Conservation (phyloP, 2,113 vertebrate genomes). For the Alectura lathami region DNA sequence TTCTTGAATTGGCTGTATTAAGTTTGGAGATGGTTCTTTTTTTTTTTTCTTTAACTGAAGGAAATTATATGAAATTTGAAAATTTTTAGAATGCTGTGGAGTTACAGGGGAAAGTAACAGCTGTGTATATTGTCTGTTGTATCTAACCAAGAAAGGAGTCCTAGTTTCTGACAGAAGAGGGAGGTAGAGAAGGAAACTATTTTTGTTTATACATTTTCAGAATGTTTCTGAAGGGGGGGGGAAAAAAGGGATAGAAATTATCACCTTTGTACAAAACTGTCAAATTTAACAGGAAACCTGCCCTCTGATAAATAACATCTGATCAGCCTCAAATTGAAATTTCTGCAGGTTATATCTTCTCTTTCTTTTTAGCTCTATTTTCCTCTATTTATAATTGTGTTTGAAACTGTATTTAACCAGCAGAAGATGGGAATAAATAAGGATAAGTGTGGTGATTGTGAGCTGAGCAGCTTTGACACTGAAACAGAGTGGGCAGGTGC, state of each 20-base stretch:
- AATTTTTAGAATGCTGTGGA: background rate
- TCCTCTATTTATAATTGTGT: background rate
- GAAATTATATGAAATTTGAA: accelerated
- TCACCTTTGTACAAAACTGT: background rate
- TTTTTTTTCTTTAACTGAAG: background rate
- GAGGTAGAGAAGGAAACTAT: background rate
- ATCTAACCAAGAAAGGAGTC: background rate
- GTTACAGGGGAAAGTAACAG: background rate
- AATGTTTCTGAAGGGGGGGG: background rate
- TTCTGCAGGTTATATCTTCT: background rate
- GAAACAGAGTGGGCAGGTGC: background rate
- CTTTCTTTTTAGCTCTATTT: background rate
- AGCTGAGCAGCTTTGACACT: background rate
- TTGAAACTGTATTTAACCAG: background rate
- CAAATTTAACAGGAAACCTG: background rate
- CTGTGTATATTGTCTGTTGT: background rate
- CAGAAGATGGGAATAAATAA: background rate
- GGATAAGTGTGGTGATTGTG: background rate
- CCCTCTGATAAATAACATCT: background rate
- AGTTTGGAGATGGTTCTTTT: background rate
- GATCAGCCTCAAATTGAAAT: background rate
- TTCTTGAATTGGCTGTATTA: background rate
- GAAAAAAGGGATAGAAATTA: background rate
- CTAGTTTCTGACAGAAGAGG: background rate
- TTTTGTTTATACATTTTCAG: background rate